Percentiles rank a stretch among this genome's conserved stretches.
phyloP scores from a whole-genome alignment of 2,113 vertebrate genomes.

The Dipodomys merriami region DNA sequence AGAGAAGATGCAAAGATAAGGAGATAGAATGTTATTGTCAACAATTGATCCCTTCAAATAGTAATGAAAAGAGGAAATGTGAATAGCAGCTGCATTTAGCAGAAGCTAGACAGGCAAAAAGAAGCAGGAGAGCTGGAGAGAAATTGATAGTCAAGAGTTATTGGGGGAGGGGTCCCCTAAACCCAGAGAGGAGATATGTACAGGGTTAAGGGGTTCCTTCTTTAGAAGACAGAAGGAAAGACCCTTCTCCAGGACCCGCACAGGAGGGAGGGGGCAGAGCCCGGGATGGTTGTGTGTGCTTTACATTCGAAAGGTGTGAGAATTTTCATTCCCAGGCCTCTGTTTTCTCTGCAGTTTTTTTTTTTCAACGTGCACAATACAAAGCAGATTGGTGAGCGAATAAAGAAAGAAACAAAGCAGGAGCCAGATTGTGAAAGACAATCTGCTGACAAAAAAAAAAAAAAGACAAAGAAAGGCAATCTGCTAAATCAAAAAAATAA shows the following conservation, averaged over 20 bases:
- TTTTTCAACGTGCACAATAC: not conserved
- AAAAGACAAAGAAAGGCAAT: not conserved
- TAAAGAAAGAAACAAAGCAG: not conserved
- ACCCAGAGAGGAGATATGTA: not conserved
- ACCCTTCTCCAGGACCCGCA: not conserved
- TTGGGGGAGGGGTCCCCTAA: not conserved
- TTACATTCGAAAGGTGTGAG: not conserved
- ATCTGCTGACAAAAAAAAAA: not conserved
- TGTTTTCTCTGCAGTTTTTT: not conserved
- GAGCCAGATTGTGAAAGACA: not conserved
- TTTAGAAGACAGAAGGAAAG: not conserved
- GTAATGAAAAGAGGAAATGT: not conserved
- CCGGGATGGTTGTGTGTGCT: no score
- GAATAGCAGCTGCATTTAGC: not conserved
- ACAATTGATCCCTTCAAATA: not conserved
- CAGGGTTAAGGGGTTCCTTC: not conserved
- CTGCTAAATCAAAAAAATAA: not conserved
- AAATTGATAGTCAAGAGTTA: not conserved
- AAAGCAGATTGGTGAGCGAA: not conserved
- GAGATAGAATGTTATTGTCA: not conserved
- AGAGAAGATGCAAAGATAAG: not conserved
- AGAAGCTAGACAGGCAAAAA: not conserved
- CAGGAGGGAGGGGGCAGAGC: no score
- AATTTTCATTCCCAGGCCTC: not conserved
- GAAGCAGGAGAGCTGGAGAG: not conserved